These are phyloP conservation scores for Pantala flavescens DNA, from an alignment of 1,140 invertebrate species.

Conservation along the genomic window DNA sequence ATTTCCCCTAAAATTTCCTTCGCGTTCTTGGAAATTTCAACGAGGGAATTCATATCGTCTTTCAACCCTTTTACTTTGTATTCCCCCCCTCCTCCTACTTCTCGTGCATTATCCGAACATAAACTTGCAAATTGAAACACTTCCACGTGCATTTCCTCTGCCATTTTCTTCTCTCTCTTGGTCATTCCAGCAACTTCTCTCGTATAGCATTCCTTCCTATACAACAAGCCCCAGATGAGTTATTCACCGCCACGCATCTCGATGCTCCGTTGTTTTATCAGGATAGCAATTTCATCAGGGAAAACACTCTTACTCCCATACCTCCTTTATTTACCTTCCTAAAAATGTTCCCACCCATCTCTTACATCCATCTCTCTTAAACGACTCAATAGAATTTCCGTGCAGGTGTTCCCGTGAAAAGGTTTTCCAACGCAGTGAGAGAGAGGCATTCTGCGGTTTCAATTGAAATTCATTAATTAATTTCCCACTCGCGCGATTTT, in stretches of 20 bases:
- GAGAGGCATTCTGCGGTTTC: too few relatives aligned
- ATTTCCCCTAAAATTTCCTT: too few relatives aligned
- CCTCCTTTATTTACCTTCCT: not conserved
- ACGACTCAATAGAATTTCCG: too few relatives aligned
- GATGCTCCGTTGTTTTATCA: not conserved
- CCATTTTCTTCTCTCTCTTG: not conserved
- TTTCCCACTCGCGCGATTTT: too few relatives aligned
- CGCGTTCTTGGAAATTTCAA: too few relatives aligned
- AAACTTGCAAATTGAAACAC: not conserved
- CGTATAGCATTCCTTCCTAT: not conserved
- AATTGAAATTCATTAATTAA: too few relatives aligned
- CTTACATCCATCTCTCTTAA: not conserved
- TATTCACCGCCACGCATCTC: not conserved
- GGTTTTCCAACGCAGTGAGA: too few relatives aligned
- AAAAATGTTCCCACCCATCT: not conserved
- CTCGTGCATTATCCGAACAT: not conserved
- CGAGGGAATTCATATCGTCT: too few relatives aligned
- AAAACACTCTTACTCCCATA: not conserved
- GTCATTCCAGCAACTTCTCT: not conserved
- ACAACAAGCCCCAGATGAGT: not conserved
- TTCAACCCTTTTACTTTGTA: too few relatives aligned
- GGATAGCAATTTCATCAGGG: constrained; percentile 1
- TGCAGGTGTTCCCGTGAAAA: too few relatives aligned
- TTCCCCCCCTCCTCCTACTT: too few relatives aligned
- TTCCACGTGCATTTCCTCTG: not conserved